phyloP scores from a whole-genome alignment of 2,888 invertebrate genomes.

The Sympetrum striolatum region DNA sequence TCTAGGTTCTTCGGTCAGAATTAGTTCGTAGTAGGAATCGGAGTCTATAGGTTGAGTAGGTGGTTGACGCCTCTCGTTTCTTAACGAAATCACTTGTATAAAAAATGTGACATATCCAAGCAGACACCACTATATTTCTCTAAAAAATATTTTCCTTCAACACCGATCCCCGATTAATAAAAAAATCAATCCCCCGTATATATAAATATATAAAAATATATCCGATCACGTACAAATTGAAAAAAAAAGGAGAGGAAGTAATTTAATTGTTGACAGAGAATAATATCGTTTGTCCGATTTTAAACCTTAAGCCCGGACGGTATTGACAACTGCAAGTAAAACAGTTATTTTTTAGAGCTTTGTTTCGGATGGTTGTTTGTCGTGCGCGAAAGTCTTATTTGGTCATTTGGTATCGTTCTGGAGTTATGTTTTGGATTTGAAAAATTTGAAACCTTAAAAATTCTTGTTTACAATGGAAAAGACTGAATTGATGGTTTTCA shows the following conservation, averaged over 20 bases:
- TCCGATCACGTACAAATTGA: neutral
- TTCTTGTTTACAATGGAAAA: neutral
- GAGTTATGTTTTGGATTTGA: neutral
- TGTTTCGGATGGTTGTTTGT: neutral
- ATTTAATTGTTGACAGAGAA: neutral
- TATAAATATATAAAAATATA: neutral
- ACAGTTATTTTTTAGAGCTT: neutral
- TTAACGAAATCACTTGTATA: neutral
- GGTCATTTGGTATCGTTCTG: neutral
- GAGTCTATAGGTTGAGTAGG: neutral
- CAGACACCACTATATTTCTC: conserved; percentile 39
- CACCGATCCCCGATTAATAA: neutral
- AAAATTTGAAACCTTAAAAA: neutral
- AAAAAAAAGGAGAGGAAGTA: neutral
- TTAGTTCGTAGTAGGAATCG: neutral
- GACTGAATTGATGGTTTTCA: neutral
- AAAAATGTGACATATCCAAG: conserved; percentile 24
- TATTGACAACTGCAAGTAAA: neutral
- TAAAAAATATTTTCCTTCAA: neutral
- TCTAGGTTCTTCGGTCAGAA: neutral
- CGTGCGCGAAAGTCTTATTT: neutral
- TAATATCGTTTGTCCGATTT: neutral
- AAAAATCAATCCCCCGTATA: neutral
- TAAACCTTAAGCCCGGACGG: neutral
- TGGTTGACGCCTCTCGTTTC: neutral